Base-by-base conservation (phyloP, 2,113 vertebrate genomes). In the Opisthocomus hoazin region DNA sequence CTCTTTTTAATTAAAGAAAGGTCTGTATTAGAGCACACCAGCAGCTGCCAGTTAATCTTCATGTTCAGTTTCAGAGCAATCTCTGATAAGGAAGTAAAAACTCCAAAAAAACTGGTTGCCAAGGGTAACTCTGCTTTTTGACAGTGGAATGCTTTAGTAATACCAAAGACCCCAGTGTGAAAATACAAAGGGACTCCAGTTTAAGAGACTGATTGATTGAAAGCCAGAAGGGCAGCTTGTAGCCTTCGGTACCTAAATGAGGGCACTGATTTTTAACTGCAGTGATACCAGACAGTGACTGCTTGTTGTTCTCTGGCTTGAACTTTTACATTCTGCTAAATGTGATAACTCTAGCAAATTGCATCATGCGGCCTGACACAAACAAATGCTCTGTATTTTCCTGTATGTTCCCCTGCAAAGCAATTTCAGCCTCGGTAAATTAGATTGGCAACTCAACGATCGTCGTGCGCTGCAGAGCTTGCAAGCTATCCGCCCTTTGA, bases 141-240 rank as follows among this genome's bases (percentile, higher is more conserved):
- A 97, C 93, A 92, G 70, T 86, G 93, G 95, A 98, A 97, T 97
- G 94, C 89, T 90, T 97, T 87, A 92, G 87, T 89, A 91, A 76
- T 93, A 79, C 87, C 88, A 97, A 95, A 96, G 97, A 93, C 87
- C 81, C 80, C 90, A 96, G 93, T 96, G 94, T 97, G 96, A 92
- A 97, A 97, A 95, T 37, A 97, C 97, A 98, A 97, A 98, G 96
- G 73, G 83, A 57, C 95, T 97, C 86, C 85, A 97, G 97, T 97
- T 96, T 89, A 90, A 93, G 94, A 88, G 87, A 37, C 65, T 95
- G 90, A 95, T 89, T 97, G 94, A 97, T 96, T 75, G 82, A 85
- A 96, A 95, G 93, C 93, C 97, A 97, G 94, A 95, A 91, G 89
- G 91, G 92, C 91, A 89, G 91, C 87, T 63, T 88, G 76, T 83